Evolutionary conservation across 37 sponge, comb jelly and placozoan genomes (phyloP).

Genomic region (Spongilla lacustris): DNA sequence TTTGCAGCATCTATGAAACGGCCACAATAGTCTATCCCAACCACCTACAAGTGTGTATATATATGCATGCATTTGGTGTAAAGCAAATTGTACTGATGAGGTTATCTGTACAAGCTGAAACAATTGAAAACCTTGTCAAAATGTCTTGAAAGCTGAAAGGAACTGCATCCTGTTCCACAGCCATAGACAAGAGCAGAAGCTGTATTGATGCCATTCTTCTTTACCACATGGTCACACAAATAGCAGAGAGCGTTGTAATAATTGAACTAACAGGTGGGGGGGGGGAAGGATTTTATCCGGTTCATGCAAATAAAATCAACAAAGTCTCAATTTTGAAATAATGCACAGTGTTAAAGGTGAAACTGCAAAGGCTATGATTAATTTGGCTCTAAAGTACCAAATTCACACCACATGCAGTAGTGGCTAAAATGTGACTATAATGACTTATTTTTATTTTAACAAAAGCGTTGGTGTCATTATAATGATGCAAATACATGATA

Average conservation of each 20-base stretch:
- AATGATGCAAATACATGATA: too few species aligned
- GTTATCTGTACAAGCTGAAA: too few species aligned
- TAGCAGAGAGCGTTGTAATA: not conserved
- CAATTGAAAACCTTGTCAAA: constrained; percentile 58
- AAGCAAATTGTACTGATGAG: too few species aligned
- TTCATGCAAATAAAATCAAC: too few species aligned
- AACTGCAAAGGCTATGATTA: too few species aligned
- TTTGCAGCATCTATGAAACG: constrained; percentile 62
- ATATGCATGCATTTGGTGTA: not conserved
- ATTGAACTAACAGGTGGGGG: not conserved
- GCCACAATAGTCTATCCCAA: constrained; percentile 79
- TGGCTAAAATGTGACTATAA: too few species aligned
- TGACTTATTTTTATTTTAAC: too few species aligned
- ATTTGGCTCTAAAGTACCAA: too few species aligned
- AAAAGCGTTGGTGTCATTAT: too few species aligned
- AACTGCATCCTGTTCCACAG: constrained; percentile 61
- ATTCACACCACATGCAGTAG: too few species aligned
- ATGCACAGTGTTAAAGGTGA: too few species aligned
- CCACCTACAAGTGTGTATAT: constrained; percentile 38
- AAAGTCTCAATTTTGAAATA: too few species aligned
- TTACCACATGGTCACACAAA: not conserved
- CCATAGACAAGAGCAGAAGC: constrained; percentile 50
- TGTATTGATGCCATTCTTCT: constrained; percentile 5
- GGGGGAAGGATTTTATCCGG: not conserved
- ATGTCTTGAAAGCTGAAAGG: constrained; percentile 44